phyloP scores from a whole-genome alignment of 2,113 vertebrate genomes.

The Brevimyrus niger region DNA sequence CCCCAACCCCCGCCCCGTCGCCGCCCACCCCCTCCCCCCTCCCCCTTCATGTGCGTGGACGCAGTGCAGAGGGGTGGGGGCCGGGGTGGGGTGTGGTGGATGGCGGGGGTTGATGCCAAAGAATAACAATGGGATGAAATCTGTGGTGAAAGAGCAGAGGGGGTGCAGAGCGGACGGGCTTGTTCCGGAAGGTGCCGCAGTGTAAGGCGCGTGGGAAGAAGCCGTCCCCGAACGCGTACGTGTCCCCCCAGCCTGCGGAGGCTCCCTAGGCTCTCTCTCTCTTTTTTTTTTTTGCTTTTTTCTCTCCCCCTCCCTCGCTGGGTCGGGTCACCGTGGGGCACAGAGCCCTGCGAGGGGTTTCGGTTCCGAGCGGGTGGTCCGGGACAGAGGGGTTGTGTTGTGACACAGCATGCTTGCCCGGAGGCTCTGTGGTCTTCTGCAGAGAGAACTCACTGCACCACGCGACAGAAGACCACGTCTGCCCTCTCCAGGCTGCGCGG shows the following conservation, averaged over 20 bases:
- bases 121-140: slow-evolving; percentile 59
- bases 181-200: slow-evolving; percentile 48
- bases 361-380: slow-evolving; percentile 68
- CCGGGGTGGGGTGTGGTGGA: slow-evolving; percentile 40
- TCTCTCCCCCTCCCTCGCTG: slow-evolving; percentile 26
- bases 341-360: slow-evolving; percentile 51
- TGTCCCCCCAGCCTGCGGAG: neutral
- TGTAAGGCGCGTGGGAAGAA: slow-evolving; percentile 4
- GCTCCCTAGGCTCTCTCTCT: neutral
- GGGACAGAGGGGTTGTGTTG: slow-evolving; percentile 34
- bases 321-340: slow-evolving; percentile 29
- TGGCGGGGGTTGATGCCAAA: slow-evolving; percentile 32
- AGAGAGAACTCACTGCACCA: slow-evolving; percentile 27
- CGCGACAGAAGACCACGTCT: slow-evolving; percentile 40
- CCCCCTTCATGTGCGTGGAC: slow-evolving; percentile 55
- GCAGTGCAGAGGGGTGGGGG: slow-evolving; percentile 52
- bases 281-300: too few relatives aligned
- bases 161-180: slow-evolving; percentile 51
- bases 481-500: slow-evolving; percentile 45
- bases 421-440: slow-evolving; percentile 11
- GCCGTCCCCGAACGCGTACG: neutral
- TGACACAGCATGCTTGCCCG: slow-evolving; percentile 47
- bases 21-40: slow-evolving; percentile 7
- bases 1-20: neutral
- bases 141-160: slow-evolving; percentile 50